Base-by-base conservation (phyloP, 1,140 invertebrate species). In the Trachelipus rathkii region DNA sequence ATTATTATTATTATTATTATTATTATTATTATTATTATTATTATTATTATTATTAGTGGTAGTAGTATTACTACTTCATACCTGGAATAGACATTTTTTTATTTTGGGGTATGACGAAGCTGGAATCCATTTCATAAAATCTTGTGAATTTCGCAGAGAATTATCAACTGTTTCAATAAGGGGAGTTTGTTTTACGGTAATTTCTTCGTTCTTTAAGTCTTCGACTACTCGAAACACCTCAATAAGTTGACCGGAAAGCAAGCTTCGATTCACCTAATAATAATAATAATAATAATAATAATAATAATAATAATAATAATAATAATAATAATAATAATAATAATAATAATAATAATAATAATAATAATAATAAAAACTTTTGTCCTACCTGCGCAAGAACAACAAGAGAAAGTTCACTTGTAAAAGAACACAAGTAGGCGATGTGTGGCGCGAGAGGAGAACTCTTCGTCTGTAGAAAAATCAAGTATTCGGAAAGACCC, bases 241-340 rank as follows among this genome's bases (percentile, higher is more conserved):
- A 19, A 60, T 3, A 13, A 60, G 50, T 60, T 60, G 50, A 60
- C 50, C 50, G 8, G 50, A 13, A 19, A 60, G 50, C 19, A 15
- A 19, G 50, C 50, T 60, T 13, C 50, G 50, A 60, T 60, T 60
- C 19, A 60, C 50, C 50, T 60, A 60, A 60, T 60, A 60, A 19
- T 60, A 60, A 15, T 60, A 60, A 15, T 60, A 60, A 60, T 60
- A 60, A 60, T 60, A 60, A 60, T 13, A 60, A 60, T 15, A 60
- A 60, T 60, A 19, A 19, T 60, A 60, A 15, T 60, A 60, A 60
- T 60, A 15, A 60, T 60, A 60, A 13, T 13, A 60, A n/a, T n/a
- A n/a, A n/a, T n/a, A n/a, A n/a, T n/a, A n/a, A 60, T 60, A 19
- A 60, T 13, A 3, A 2, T 15, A 13, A 13, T 19, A 60, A 60